phyloP scores from a whole-genome alignment of 2,888 invertebrate species.

The Tortrix viridana region DNA sequence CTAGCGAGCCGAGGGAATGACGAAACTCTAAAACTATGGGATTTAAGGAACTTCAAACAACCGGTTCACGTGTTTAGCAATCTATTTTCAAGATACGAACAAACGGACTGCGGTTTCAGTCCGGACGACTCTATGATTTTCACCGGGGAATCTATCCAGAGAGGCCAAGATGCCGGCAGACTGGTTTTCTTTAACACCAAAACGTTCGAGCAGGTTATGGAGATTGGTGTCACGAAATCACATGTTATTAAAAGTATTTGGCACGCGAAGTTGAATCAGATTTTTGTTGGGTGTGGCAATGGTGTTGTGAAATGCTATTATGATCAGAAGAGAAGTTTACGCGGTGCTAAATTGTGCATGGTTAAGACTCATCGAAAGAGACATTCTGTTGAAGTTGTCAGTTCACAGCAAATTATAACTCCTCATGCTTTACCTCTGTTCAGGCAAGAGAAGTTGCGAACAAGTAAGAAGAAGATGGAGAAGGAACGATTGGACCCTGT shows the following conservation, averaged over 20 bases:
- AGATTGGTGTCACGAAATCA: conserved; percentile 90
- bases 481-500: conserved; percentile 95
- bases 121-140: conserved; percentile 95
- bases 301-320: conserved; percentile 96
- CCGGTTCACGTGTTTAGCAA: conserved; percentile 88
- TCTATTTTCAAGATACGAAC: conserved; percentile 93
- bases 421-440: conserved; percentile 98
- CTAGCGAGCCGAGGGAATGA: conserved; percentile 94
- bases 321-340: conserved; percentile 92
- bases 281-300: conserved; percentile 96
- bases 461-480: conserved; percentile 95
- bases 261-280: conserved; percentile 99
- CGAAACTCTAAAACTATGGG: conserved; percentile 98
- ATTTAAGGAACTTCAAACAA: conserved; percentile 91
- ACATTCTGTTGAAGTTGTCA: conserved; percentile 93
- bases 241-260: conserved; percentile 95
- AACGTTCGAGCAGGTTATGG: conserved; percentile 89
- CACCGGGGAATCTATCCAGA: conserved; percentile 93
- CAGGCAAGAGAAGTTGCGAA: conserved; percentile 94
- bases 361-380: conserved; percentile 91
- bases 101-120: conserved; percentile 93
- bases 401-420: conserved; percentile 96
- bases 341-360: conserved; percentile 96
- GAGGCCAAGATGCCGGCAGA: conserved; percentile 86
- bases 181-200: conserved; percentile 92